Evolutionary conservation across 2,797 vertebrate genomes (phyloP).

Genomic region (Morelia viridis): DNA sequence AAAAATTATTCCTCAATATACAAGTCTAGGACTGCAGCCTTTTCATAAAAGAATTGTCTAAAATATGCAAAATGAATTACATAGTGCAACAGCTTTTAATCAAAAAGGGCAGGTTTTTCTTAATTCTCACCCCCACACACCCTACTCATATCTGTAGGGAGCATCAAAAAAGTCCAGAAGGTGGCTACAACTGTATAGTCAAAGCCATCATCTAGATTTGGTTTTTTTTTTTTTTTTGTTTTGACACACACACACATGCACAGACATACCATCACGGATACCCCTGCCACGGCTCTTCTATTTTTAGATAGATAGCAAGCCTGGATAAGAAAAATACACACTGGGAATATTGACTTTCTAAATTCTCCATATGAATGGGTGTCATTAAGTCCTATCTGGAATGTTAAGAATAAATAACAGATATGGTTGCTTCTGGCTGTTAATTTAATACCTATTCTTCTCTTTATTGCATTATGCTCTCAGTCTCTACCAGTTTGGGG

Average conservation of each 20-base stretch:
- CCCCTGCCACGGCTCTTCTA: fast-evolving
- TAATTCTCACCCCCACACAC: neutral
- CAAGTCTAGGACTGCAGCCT: neutral
- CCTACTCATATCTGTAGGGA: neutral
- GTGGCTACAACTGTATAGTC: neutral
- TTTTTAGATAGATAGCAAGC: neutral
- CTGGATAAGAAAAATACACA: neutral
- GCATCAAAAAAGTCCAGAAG: neutral
- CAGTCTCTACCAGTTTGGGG: neutral
- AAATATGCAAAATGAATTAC: neutral
- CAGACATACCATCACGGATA: neutral
- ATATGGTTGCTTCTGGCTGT: neutral
- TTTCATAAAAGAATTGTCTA: neutral
- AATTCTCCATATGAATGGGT: neutral
- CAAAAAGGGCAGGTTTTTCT: neutral
- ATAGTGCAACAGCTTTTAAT: neutral
- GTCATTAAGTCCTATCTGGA: neutral
- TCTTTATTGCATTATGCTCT: neutral
- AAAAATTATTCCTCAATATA: neutral
- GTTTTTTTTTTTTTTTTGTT: too few species aligned
- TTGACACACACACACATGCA: neutral
- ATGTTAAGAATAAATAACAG: neutral
- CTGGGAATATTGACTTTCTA: neutral
- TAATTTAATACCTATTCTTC: neutral
- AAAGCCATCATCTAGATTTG: neutral